Evolutionary conservation across 2,888 invertebrate species (phyloP).

Genomic region (Stenichneumon culpator): DNA sequence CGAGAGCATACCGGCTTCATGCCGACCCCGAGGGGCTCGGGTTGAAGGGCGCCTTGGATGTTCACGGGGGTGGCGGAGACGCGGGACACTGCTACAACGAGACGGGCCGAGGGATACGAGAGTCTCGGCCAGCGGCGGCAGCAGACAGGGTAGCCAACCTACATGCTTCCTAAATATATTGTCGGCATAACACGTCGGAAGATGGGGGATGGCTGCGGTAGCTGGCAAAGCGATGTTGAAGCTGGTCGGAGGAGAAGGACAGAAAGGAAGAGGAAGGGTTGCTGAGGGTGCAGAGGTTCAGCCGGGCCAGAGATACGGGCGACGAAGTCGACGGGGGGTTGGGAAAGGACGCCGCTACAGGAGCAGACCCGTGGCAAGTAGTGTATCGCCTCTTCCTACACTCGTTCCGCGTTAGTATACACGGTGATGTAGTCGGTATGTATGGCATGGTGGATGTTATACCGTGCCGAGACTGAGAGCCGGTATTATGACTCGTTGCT

Average conservation of each 20-base stretch:
- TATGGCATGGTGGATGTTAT: conserved; percentile 14
- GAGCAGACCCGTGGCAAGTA: conserved; percentile 62
- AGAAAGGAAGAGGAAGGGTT: conserved; percentile 33
- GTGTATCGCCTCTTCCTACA: conserved; percentile 71
- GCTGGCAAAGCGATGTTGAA: conserved; percentile 48
- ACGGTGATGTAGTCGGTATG: conserved; percentile 8
- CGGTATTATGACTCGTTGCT: conserved; percentile 8
- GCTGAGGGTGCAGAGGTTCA: conserved; percentile 63
- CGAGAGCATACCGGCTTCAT: conserved; percentile 39
- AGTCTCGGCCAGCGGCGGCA: conserved; percentile 39
- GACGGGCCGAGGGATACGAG: conserved; percentile 53
- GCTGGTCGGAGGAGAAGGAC: conserved; percentile 27
- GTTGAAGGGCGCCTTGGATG: conserved; percentile 34
- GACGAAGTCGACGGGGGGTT: conserved; percentile 41
- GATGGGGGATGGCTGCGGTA: conserved; percentile 35
- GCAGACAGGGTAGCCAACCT: conserved; percentile 71
- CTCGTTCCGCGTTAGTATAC: conserved; percentile 67
- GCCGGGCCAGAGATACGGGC: conserved; percentile 40
- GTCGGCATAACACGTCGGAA: conserved; percentile 72
- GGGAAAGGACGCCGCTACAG: conserved; percentile 44
- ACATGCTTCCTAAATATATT: conserved; percentile 79
- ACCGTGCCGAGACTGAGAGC: conserved; percentile 28
- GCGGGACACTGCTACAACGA: conserved; percentile 43
- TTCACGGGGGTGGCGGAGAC: conserved; percentile 36
- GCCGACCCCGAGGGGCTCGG: conserved; percentile 23